Percentiles rank a stretch among this genome's conserved stretches.
These are phyloP conservation scores for Phrynocephalus guinanensis DNA, from an alignment of 2,797 vertebrate genomes.

Conservation along the genomic window DNA sequence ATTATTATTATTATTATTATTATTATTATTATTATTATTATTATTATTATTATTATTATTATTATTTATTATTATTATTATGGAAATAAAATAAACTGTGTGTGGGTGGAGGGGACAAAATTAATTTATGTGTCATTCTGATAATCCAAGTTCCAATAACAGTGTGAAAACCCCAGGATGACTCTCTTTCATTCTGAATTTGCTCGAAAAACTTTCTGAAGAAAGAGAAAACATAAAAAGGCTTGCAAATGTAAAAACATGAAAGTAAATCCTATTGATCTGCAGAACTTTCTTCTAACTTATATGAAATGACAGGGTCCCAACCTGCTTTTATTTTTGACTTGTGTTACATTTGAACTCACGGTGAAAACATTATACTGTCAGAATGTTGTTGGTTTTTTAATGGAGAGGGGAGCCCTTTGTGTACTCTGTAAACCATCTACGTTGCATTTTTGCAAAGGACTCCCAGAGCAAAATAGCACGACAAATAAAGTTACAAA, in stretches of 20 bases:
- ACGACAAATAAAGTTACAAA: constrained; percentile 37
- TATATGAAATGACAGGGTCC: neutral
- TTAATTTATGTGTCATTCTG: neutral
- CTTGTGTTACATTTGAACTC: constrained; percentile 27
- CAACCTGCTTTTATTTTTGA: neutral
- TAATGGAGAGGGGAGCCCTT: neutral
- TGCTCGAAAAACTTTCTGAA: neutral
- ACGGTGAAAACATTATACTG: constrained; percentile 37
- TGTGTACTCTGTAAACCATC: constrained; percentile 48
- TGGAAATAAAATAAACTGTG: too few relatives aligned
- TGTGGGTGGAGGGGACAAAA: too few relatives aligned
- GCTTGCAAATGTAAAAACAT: neutral
- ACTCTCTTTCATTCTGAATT: neutral
- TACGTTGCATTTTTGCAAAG: constrained; percentile 40
- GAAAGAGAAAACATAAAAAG: neutral
- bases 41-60: too few relatives aligned
- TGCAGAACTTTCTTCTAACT: constrained; percentile 15
- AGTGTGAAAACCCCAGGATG: neutral
- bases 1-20: too few relatives aligned
- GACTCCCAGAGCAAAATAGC: constrained; percentile 21
- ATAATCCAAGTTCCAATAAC: neutral
- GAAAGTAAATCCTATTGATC: constrained; percentile 23
- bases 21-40: too few relatives aligned
- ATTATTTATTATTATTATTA: too few relatives aligned
- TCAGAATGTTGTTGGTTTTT: constrained; percentile 29